Base-by-base conservation (phyloP, 23 tunicate species). In the Aplidium turbinatum region DNA sequence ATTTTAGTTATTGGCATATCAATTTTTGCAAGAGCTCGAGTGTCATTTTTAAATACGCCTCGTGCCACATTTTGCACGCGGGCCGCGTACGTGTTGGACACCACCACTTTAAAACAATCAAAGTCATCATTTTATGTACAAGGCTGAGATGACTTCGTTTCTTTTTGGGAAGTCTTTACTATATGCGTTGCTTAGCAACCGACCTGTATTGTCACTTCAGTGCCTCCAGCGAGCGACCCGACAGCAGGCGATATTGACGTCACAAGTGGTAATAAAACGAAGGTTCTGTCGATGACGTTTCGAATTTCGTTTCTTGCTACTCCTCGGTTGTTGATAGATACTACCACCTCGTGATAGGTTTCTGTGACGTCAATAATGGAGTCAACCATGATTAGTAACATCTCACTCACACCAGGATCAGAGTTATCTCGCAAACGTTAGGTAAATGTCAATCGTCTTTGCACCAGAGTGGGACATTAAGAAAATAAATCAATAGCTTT, bases 181-280 rank as follows among this genome's bases (percentile, higher is more conserved):
- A n/a, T n/a, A n/a, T n/a, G 11, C 16, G 50, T 42, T 16, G 50
- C 50, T 16, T 9, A 16, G 50, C 50, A 25, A 72, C 63, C 11
- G 1, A 81, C 89, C 47, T 75, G 54, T n/a, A 83, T 66, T 51
- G 81, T 83, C 1, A 83, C 7, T 53, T 83, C 57, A 24, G 89
- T 66, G 38, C 89, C 89, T 9, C 89, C 89, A 21, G 32, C 57
- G 32, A 75, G 4, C 24, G 81, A 74, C 3, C 81, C 89, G 3
- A 25, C 1, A 1, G 6, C 13, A 0, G 89, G 89, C 9, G 81
- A 31, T 1, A 83, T 30, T 9, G 68, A 63, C 7, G 68, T 53
- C 16, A 63, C 42, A 9, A 35, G 68, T 33, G 89, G 89, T 0
- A 45, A 29, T 21, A 81, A 79, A 4, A 34, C 73, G 33, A 72